Evolutionary conservation across 2,113 vertebrate genomes (phyloP).

Genomic region (Paracanthobrama guichenoti): DNA sequence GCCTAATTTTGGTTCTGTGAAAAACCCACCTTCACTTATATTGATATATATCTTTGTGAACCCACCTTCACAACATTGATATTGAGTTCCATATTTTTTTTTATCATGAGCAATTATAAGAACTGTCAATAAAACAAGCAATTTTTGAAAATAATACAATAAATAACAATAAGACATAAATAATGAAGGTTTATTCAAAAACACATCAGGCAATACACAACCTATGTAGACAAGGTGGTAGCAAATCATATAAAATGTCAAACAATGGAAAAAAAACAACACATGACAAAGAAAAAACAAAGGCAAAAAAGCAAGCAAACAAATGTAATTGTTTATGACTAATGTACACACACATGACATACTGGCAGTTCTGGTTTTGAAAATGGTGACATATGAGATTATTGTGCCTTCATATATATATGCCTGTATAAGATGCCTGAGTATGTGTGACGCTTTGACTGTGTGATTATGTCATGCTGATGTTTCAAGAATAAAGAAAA

Average conservation of each 20-base stretch:
- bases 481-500: constrained; percentile 40
- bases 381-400: constrained; percentile 23
- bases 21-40: not conserved
- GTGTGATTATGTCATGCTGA: constrained; percentile 21
- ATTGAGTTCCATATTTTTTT: not conserved
- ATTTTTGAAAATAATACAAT: constrained; percentile 9
- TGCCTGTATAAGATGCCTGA: constrained; percentile 55
- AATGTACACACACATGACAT: constrained; percentile 37
- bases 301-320: constrained; percentile 9
- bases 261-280: not conserved
- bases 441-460: constrained; percentile 27
- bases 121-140: not conserved
- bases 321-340: not conserved
- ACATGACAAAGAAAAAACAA: not conserved
- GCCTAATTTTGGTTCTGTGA: not conserved
- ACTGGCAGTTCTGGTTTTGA: not conserved
- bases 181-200: constrained; percentile 7
- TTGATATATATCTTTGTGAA: no score
- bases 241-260: constrained; percentile 35
- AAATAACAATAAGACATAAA: not conserved
- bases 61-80: no score
- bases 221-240: not conserved
- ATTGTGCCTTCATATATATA: constrained; percentile 1
- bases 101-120: not conserved
- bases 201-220: not conserved